A percentile compares a stretch with the other conserved stretches of the same genome.
Conservation (phyloP, 2,888 invertebrate species). For the Hoplodrina ambigua region DNA sequence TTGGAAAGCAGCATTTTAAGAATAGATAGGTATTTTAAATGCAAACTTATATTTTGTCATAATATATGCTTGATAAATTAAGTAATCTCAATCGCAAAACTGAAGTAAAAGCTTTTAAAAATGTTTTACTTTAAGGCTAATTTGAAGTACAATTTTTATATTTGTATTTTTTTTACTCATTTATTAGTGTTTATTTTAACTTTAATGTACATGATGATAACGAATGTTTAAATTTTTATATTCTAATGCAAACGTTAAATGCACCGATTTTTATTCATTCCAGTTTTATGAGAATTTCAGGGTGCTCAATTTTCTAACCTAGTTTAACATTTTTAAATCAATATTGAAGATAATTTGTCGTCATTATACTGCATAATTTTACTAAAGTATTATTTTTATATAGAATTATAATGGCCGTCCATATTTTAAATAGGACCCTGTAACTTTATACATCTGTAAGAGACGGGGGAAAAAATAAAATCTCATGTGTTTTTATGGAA, state of each 20-base stretch:
- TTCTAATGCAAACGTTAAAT: slow-evolving; percentile 9
- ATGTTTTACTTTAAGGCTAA: slow-evolving; percentile 27
- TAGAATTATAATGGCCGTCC: slow-evolving; percentile 37
- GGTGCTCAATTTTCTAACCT: slow-evolving; percentile 45
- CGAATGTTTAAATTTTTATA: slow-evolving; percentile 3
- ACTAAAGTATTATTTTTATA: slow-evolving; percentile 19
- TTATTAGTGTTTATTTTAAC: slow-evolving; percentile 3
- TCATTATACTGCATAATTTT: slow-evolving; percentile 11
- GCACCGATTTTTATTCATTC: slow-evolving; percentile 31
- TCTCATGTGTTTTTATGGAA: slow-evolving; percentile 5
- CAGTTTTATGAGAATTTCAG: slow-evolving; percentile 9
- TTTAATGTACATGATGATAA: not conserved
- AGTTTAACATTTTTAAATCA: slow-evolving; percentile 14
- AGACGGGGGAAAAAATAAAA: not conserved
- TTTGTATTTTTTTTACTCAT: slow-evolving; percentile 24
- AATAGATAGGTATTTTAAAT: not conserved
- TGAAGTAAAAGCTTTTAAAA: slow-evolving; percentile 5
- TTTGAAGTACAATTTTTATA: slow-evolving; percentile 49
- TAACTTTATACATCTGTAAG: slow-evolving; percentile 4
- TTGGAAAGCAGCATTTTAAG: not conserved
- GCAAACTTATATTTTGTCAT: not conserved
- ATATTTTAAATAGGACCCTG: slow-evolving; percentile 10
- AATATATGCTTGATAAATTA: not conserved
- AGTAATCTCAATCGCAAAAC: slow-evolving; percentile 7
- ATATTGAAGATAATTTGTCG: slow-evolving; percentile 5